Conservation (phyloP, 2,888 invertebrate species). For the Agrilus cyanescens region DNA sequence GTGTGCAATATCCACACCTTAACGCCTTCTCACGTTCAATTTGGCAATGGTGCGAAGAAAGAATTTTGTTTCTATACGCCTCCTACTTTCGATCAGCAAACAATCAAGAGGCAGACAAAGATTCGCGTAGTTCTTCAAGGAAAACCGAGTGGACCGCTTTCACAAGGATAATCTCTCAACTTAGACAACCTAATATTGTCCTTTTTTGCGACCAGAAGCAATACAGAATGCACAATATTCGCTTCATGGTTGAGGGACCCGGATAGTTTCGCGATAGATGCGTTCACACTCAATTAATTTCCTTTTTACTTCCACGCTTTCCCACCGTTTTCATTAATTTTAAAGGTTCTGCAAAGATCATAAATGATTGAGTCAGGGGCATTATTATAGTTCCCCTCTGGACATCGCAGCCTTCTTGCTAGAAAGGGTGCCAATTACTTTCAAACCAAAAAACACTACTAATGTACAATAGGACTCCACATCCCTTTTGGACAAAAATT, state of each 20-base stretch:
- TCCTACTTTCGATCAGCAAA: slow-evolving; percentile 4
- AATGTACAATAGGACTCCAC: background rate
- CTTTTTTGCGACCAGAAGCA: slow-evolving; percentile 5
- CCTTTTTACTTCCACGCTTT: slow-evolving; percentile 3
- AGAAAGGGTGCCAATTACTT: slow-evolving; percentile 7
- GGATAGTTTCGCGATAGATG: slow-evolving; percentile 1
- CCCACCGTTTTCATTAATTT: slow-evolving; percentile 3
- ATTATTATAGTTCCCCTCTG: slow-evolving; percentile 18
- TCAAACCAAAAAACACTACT: slow-evolving; percentile 11
- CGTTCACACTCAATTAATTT: slow-evolving; percentile 1
- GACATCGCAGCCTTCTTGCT: slow-evolving; percentile 14
- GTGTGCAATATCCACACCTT: no score
- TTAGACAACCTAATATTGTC: slow-evolving; percentile 3
- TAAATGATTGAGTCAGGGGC: slow-evolving; percentile 14
- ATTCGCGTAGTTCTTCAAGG: background rate
- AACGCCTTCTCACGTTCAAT: no score
- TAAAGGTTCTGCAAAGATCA: slow-evolving; percentile 11
- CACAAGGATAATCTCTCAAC: background rate
- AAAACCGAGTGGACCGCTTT: slow-evolving; percentile 5
- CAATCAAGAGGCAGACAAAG: slow-evolving; percentile 5
- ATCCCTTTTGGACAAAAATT: slow-evolving; percentile 4
- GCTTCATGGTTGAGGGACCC: background rate
- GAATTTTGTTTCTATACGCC: slow-evolving; percentile 5
- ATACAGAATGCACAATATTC: slow-evolving; percentile 4
- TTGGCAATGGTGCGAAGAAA: background rate